Evolutionary conservation across 1,140 invertebrate genomes (phyloP), one percentile per base, ranked within the genome.

Genomic region (Bombus picipes): DNA sequence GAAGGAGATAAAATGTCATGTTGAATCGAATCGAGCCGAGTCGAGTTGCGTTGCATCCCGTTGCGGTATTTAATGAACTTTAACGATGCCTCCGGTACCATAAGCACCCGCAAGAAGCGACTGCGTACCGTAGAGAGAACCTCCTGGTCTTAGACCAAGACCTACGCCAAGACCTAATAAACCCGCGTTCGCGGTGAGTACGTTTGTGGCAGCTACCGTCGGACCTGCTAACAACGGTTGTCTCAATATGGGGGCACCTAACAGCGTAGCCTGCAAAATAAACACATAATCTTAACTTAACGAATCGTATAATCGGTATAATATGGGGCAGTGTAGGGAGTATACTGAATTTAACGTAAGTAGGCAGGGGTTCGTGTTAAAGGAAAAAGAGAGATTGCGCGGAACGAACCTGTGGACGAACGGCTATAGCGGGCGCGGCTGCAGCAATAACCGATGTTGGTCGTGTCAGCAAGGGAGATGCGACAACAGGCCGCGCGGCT

Each of bases 91-190:
- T 66, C 82, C 85, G 47, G 85, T 47, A n/a, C 83, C 88, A 25
- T 92, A 92, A 68, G 78, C 84, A 72, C 87, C 73, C n/a, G 86
- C 85, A 18, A 88, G 71, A 34, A 90, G 43, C 74, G 90, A 70
- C 59, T 91, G 87, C 28, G 88, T 82, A 77, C 83, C 87, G 5
- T 90, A 89, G 3, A 91, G 39, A 22, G 89, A 88, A n/a, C 91
- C 47, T 22, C 47, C 88, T 53, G 87, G 68, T 75, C 83, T 78
- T 28, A 91, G 32, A 41, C 83, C 83, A 34, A 89, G 77, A 41
- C 85, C 86, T 9, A 88, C n/a, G 25, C 86, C 75, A 12, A 81
- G 66, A 53, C 59, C 81, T 25, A 84, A 6, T 10, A 79, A 37
- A 12, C 65, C 76, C 25, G 62, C 25, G 34, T 90, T 86, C n/a